A percentile compares a stretch with the other conserved stretches of the same genome.
phyloP scores from a whole-genome alignment of 1,140 invertebrate species.

The Orussus abietinus region DNA sequence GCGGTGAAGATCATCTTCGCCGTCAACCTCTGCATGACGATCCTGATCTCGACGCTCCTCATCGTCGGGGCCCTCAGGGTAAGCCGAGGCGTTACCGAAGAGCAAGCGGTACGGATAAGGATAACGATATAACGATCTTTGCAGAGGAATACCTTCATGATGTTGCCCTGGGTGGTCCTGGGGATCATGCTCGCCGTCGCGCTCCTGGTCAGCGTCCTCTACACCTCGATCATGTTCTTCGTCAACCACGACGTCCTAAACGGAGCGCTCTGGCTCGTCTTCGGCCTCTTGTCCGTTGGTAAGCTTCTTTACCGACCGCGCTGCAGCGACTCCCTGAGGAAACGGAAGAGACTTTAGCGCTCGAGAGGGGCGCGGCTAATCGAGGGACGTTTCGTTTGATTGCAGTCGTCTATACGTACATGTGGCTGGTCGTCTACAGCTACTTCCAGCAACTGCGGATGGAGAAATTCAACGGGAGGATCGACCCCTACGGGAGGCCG shows the following conservation, averaged over 20 bases:
- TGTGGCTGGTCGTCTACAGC: slow-evolving; percentile 77
- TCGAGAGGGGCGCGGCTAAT: too few relatives aligned
- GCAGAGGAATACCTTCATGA: slow-evolving; percentile 72
- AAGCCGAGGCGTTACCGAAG: slow-evolving; percentile 25
- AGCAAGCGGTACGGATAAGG: too few relatives aligned
- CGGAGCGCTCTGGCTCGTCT: slow-evolving; percentile 59
- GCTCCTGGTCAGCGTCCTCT: slow-evolving; percentile 69
- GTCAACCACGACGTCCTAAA: slow-evolving; percentile 57
- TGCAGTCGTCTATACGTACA: slow-evolving; percentile 66
- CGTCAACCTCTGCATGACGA: slow-evolving; percentile 77
- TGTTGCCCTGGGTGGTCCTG: slow-evolving; percentile 78
- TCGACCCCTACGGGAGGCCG: slow-evolving; percentile 51
- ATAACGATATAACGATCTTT: slow-evolving; percentile 29
- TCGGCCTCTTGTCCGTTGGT: slow-evolving; percentile 62
- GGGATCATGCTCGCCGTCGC: slow-evolving; percentile 72
- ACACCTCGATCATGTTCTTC: slow-evolving; percentile 69
- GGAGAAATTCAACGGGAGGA: slow-evolving; percentile 60
- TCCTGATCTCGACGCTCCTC: slow-evolving; percentile 69
- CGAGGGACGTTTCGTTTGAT: too few relatives aligned
- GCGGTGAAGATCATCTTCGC: slow-evolving; percentile 72
- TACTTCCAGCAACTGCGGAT: slow-evolving; percentile 68
- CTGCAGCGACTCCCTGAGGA: too few relatives aligned
- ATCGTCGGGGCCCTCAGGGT: slow-evolving; percentile 74
- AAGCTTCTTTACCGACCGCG: too few relatives aligned
- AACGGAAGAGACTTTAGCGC: too few relatives aligned